These are phyloP conservation scores for Poeciliopsis retropinna DNA, from an alignment of 2,113 vertebrate species.

Conservation along the genomic window DNA sequence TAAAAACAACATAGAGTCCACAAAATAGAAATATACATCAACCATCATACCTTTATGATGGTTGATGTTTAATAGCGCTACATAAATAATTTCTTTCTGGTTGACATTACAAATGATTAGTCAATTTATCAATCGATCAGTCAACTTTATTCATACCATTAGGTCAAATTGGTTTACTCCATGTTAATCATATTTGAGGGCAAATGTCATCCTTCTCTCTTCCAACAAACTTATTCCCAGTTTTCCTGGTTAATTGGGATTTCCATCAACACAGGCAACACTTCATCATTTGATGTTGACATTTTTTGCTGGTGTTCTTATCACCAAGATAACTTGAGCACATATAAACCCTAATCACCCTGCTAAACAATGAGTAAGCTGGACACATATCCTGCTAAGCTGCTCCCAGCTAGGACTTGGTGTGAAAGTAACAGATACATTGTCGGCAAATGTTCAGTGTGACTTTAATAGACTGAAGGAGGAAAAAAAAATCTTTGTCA, in stretches of 20 bases:
- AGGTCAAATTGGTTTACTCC: neutral
- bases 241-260: neutral
- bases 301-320: neutral
- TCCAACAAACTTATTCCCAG: neutral
- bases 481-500: conserved; percentile 24
- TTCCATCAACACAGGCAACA: neutral
- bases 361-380: conserved; percentile 12
- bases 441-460: conserved; percentile 48
- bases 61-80: too few species aligned
- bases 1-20: too few species aligned
- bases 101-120: too few species aligned
- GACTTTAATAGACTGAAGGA: conserved; percentile 29
- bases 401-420: conserved; percentile 23
- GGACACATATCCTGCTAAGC: conserved; percentile 14
- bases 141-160: too few species aligned
- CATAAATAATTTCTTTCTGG: too few species aligned
- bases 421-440: conserved; percentile 55
- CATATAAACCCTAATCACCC: neutral
- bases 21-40: too few species aligned
- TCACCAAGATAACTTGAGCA: neutral
- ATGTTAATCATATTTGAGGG: neutral
- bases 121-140: too few species aligned
- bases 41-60: too few species aligned
- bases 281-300: neutral
- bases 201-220: neutral